Evolutionary conservation across 2,113 vertebrate genomes (phyloP).

Genomic region (Numenius arquata): DNA sequence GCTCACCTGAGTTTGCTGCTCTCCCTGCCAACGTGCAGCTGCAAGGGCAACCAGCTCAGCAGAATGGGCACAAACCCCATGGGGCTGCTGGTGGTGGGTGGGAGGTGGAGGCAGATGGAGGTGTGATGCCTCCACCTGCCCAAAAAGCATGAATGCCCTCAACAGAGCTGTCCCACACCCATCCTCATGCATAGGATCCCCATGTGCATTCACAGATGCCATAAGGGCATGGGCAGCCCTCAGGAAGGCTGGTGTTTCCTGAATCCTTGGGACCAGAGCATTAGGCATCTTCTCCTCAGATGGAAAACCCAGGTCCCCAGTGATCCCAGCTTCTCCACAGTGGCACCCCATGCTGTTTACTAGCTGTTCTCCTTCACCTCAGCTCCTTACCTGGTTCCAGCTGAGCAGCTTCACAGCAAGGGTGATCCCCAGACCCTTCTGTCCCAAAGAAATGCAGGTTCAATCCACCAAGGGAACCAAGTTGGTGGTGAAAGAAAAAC

Average conservation of each 20-base stretch:
- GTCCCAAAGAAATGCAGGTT: not conserved
- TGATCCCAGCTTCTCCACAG: not conserved
- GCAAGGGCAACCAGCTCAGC: not conserved
- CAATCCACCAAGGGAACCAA: not conserved
- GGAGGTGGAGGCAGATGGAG: accelerated
- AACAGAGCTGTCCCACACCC: not conserved
- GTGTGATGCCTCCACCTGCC: not conserved
- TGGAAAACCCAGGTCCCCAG: not conserved
- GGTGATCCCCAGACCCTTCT: not conserved
- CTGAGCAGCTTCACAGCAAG: not conserved
- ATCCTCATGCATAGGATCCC: not conserved
- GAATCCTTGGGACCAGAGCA: not conserved
- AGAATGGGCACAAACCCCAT: not conserved
- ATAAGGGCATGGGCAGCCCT: not conserved
- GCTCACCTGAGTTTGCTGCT: not conserved
- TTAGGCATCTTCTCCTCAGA: not conserved
- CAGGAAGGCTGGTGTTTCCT: not conserved
- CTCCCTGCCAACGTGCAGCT: not conserved
- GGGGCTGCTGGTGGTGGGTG: accelerated
- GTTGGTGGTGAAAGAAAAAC: not conserved
- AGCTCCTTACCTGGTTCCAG: not conserved
- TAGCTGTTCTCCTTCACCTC: not conserved
- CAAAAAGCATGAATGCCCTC: not conserved
- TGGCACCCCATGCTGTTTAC: not conserved
- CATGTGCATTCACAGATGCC: accelerated